A percentile compares a stretch with the other conserved stretches of the same genome.
Evolutionary conservation across 2,797 vertebrate genomes (phyloP).

Genomic region (Alosa sapidissima): DNA sequence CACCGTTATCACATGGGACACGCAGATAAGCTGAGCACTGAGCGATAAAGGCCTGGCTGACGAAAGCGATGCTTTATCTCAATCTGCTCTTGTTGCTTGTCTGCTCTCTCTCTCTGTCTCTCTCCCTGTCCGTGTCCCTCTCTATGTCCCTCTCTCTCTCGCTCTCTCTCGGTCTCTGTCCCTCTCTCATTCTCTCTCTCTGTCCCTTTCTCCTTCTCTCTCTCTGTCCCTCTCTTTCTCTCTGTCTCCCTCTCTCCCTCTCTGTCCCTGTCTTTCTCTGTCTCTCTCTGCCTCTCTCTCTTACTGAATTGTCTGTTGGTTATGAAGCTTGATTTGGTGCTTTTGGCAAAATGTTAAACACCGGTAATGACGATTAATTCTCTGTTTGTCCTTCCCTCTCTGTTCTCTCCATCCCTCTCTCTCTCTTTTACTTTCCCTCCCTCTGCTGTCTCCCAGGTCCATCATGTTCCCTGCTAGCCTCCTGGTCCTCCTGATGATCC

Average conservation of each 20-base stretch:
- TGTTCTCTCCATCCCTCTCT: not conserved
- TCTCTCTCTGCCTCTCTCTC: not conserved
- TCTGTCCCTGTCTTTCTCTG: no score
- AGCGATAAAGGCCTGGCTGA: constrained; percentile 14
- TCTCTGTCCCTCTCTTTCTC: not conserved
- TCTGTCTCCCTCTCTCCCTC: no score
- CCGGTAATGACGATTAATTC: not conserved
- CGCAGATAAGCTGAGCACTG: not conserved
- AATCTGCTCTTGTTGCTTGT: not conserved
- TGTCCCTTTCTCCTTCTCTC: not conserved
- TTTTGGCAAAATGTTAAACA: not conserved
- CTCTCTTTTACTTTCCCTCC: not conserved
- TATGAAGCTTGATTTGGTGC: not conserved
- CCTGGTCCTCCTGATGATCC: constrained; percentile 81
- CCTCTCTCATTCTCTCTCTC: not conserved
- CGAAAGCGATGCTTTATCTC: not conserved
- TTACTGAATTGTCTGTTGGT: not conserved
- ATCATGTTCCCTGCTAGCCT: constrained; percentile 86
- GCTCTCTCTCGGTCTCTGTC: not conserved
- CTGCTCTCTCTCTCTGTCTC: not conserved
- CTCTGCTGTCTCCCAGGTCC: constrained; percentile 64
- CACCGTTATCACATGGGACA: not conserved
- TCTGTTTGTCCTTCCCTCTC: not conserved
- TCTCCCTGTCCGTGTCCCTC: not conserved
- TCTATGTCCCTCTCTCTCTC: not conserved